Base-by-base conservation (phyloP, 2,797 vertebrate species). In the Tympanoctomys barrerae region DNA sequence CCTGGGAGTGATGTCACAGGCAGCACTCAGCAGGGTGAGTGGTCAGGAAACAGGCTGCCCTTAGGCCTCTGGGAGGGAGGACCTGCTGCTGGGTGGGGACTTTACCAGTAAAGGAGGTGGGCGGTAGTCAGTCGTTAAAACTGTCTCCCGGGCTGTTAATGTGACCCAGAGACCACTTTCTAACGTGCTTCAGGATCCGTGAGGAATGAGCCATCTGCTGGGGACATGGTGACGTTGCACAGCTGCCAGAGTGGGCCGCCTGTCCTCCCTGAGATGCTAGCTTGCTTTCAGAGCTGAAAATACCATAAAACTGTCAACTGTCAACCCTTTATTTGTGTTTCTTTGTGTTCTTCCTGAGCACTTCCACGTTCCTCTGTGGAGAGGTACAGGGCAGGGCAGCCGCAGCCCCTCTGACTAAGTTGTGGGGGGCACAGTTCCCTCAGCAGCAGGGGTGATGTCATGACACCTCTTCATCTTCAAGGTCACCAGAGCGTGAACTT, bases 31-130 rank as follows among this genome's bases (percentile, higher is more conserved):
- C 19, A 82, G 13, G 14, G 26, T 70, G 78, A 93, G 39, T 59
- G 42, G 73, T 91, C 54, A 92, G 91, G 82, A 95, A 89, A 21
- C 18, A 93, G 77, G 91, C 62, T 59, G 93, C 66, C 49, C 52
- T 2, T 3, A 82, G 21, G 13, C 11, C 62, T 82, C 8, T 0
- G 9, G 39, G 28, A 78, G 9, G 39, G 28, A 81, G 33, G 24
- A 36, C 64, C 46, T 54, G 18, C 18, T 68, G 26, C 57, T 22
- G 36, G 52, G 16, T 22, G 36, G 57, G 16, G 78, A 81, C 3
- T 1, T 83, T 90, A 7, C 71, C 78, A 83, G 28, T 42, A 33
- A 93, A 95, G 66, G 36, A 78, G 0, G 28, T 64, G 36, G 59
- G 12, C 19, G 0, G n/a, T 31, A 26, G 28, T 70, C 52, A 86